These are phyloP conservation scores for Pseudomyrmex cubaensis DNA, from an alignment of 1,140 invertebrate genomes.

Conservation along the genomic window DNA sequence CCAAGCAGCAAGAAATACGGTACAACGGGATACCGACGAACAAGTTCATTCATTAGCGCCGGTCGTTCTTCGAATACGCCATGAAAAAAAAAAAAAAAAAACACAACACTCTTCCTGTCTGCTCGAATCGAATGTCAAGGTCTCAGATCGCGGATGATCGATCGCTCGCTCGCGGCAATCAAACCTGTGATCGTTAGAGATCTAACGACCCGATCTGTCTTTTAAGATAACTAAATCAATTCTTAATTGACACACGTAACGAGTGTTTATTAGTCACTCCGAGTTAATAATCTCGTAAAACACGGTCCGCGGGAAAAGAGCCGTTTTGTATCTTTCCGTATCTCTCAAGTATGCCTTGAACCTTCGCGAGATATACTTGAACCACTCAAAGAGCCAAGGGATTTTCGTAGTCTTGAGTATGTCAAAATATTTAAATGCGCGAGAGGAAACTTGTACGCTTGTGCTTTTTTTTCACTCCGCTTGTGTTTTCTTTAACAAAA, in stretches of 20 bases:
- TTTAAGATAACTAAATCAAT: constrained; percentile 3
- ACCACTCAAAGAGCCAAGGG: too few species aligned
- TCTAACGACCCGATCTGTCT: neutral
- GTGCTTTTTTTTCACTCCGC: too few species aligned
- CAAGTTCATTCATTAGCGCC: constrained; percentile 49
- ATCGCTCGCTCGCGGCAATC: constrained; percentile 50
- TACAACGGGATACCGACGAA: constrained; percentile 25
- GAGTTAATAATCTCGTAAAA: too few species aligned
- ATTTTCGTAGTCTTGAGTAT: too few species aligned
- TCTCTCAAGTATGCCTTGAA: too few species aligned
- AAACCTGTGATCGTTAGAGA: constrained; percentile 29
- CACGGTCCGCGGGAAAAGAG: too few species aligned
- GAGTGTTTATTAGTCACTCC: neutral
- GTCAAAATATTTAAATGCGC: too few species aligned
- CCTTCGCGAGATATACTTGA: too few species aligned
- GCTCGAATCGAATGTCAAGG: constrained; percentile 54
- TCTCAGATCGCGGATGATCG: constrained; percentile 51
- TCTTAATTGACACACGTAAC: neutral
- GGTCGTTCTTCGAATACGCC: constrained; percentile 17
- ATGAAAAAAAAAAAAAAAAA: constrained; percentile 4
- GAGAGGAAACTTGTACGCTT: too few species aligned
- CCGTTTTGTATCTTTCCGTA: too few species aligned
- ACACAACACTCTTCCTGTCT: constrained; percentile 43
- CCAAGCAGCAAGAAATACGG: constrained; percentile 31
- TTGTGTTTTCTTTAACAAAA: neutral